phyloP scores from a whole-genome alignment of 2,113 vertebrate species.

The human (Homo sapiens) region GRCh38 chr9:83282001-83282500 shows the following conservation, averaged over 20 bases:
- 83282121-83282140: background rate
- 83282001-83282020: background rate
- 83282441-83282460: background rate
- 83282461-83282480: background rate
- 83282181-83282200: background rate
- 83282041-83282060: background rate
- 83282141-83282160: background rate
- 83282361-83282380: background rate
- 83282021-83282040: background rate
- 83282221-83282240: background rate
- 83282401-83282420: background rate
- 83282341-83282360: background rate
- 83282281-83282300: background rate
- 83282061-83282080: background rate
- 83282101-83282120: background rate
- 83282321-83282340: background rate
- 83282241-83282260: background rate
- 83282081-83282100: background rate
- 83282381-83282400: background rate
- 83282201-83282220: no score
- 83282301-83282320: background rate
- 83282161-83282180: background rate
- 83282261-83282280: background rate
- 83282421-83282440: background rate
- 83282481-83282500: background rate